Evolutionary conservation across 2,113 vertebrate species (phyloP).

Genomic region (Petrocephalus microphthalmus): DNA sequence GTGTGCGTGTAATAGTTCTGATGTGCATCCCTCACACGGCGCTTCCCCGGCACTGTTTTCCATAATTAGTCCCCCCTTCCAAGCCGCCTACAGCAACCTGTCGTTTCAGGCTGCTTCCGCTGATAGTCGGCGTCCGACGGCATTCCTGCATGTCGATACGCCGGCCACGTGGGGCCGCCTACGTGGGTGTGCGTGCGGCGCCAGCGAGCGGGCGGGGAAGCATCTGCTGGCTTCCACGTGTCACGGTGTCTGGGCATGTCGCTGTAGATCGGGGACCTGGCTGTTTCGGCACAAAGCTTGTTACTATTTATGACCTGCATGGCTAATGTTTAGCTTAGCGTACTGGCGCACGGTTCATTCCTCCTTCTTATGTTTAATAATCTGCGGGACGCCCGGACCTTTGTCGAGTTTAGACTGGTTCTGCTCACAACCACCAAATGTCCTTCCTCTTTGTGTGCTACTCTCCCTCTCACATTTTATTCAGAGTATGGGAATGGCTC

Average conservation of each 20-base stretch:
- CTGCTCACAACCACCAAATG: background rate
- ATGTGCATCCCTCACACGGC: background rate
- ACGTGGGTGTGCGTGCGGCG: background rate
- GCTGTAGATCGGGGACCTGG: background rate
- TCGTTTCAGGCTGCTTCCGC: background rate
- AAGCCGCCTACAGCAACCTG: background rate
- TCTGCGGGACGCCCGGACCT: background rate
- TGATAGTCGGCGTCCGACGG: background rate
- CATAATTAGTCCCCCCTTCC: background rate
- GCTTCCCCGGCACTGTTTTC: background rate
- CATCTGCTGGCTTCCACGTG: background rate
- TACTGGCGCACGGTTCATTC: background rate
- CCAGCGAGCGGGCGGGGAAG: background rate
- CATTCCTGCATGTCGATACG: background rate
- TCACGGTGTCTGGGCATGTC: background rate
- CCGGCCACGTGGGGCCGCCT: background rate
- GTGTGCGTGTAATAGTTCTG: background rate
- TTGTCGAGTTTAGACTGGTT: background rate
- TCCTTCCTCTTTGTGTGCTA: background rate
- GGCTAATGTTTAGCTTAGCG: background rate
- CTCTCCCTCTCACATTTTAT: constrained; percentile 19
- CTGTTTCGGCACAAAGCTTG: background rate
- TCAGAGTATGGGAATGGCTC: constrained; percentile 31
- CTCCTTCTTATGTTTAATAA: background rate
- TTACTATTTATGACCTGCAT: background rate